Base-by-base conservation (phyloP, 2,888 invertebrate species). In the Pharmacophagus antenor region DNA sequence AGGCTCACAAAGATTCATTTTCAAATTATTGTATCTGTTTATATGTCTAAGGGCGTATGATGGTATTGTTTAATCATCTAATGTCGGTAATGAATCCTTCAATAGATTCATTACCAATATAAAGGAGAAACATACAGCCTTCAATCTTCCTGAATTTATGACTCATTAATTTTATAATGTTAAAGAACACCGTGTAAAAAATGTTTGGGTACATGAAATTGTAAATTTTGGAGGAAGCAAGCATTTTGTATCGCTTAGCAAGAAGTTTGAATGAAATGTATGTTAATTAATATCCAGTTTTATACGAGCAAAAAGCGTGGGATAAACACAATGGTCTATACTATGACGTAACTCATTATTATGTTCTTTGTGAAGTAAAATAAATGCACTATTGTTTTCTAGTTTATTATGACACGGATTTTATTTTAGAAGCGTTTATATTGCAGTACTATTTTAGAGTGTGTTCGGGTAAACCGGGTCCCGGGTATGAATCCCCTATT, bases 211-310 rank as follows among this genome's bases (percentile, higher is more conserved):
- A 37, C n/a, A 37, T 37, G n/a, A n/a, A n/a, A n/a, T 37, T 37
- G 15, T n/a, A 3, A 54, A 25, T 58, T 42, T 52, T 47, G 5
- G 42, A 52, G 84, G 84, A 83, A 84, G 82, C 71, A 71, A 76
- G 67, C 74, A 72, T 75, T 84, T 84, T 80, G 81, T 77, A 74
- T 76, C 76, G 77, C 75, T 78, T 73, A 73, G 63, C 67, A 74
- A 77, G 80, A 80, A 78, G 79, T 74, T 65, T 67, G 69, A 73
- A 71, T 70, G 79, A 70, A 87, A 87, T 87, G 87, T 88, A 86
- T 87, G 85, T 67, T 81, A 88, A 88, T 86, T 68, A 72, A 65
- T 69, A 72, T 72, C 70, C 42, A 50, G 73, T 73, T 80, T 76
- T 78, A 82, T 80, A 79, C 76, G 72, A 70, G 72, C 75, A 77